phyloP scores from a whole-genome alignment of 2,797 vertebrate species.

The Enteromius paludinosus region DNA sequence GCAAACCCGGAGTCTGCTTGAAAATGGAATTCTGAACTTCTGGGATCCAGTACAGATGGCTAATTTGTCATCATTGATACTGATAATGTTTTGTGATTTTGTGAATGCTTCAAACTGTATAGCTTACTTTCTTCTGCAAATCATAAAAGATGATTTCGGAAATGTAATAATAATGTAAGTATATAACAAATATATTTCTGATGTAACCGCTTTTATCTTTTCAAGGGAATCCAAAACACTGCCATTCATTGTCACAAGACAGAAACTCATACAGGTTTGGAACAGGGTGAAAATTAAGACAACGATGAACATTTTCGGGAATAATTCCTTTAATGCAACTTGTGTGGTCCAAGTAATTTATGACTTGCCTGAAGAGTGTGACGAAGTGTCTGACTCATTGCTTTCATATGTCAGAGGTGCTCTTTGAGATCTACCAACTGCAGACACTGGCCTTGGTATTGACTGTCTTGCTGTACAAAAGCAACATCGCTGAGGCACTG shows the following conservation, averaged over 20 bases:
- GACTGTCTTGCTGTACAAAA: conserved; percentile 20
- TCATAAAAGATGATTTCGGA: background rate
- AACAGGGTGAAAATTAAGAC: background rate
- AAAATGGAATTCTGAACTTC: background rate
- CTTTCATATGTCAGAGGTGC: conserved; percentile 33
- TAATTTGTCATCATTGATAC: background rate
- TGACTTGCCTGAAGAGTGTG: conserved; percentile 18
- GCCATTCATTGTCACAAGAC: background rate
- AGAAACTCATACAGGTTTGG: background rate
- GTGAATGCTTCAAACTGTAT: background rate
- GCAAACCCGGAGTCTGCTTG: background rate
- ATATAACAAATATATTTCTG: background rate
- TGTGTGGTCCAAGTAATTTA: conserved; percentile 23
- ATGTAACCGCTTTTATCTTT: background rate
- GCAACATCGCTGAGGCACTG: conserved; percentile 13
- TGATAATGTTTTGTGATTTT: background rate
- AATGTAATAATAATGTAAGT: background rate
- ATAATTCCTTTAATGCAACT: background rate
- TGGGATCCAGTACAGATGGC: background rate
- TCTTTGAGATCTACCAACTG: conserved; percentile 11
- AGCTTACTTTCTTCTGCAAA: background rate
- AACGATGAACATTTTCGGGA: background rate
- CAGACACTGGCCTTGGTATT: conserved; percentile 2
- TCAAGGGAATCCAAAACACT: background rate
- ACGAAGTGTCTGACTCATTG: conserved; percentile 41